Conservation (phyloP, 2,797 vertebrate species). For the Acomys russatus region DNA sequence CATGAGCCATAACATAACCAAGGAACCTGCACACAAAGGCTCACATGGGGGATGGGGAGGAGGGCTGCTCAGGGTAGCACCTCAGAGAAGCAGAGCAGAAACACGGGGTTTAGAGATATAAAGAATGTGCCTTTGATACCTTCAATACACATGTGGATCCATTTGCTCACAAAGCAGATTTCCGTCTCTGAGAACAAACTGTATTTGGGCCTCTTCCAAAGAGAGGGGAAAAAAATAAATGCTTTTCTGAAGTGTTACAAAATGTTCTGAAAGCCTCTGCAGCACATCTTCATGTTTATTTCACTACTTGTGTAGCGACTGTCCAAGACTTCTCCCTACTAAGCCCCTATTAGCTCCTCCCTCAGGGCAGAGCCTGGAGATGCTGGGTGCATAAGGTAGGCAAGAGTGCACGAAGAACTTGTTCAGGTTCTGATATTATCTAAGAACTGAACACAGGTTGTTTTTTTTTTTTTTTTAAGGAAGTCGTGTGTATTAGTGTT, state of each 20-base stretch:
- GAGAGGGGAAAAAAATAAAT: background rate
- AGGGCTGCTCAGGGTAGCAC: too few species aligned
- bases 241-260: background rate
- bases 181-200: background rate
- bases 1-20: constrained; percentile 84
- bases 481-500: background rate
- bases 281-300: background rate
- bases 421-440: constrained; percentile 85
- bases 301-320: background rate
- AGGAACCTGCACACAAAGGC: constrained; percentile 81
- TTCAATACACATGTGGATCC: constrained; percentile 23
- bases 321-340: background rate
- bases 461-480: constrained; percentile 22
- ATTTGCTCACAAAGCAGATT: background rate
- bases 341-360: background rate
- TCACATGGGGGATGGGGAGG: too few species aligned
- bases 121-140: constrained; percentile 73
- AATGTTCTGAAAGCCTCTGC: constrained; percentile 10
- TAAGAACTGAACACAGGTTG: constrained; percentile 84
- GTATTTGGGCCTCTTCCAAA: background rate
- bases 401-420: background rate
- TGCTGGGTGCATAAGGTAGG: background rate
- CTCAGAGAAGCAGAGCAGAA: background rate
- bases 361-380: background rate
- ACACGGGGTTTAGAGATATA: background rate